A percentile compares a stretch with the other conserved stretches of the same genome.
These are phyloP conservation scores for Drosophila phalerata DNA, from an alignment of 2,888 invertebrate species.

Conservation along the genomic window DNA sequence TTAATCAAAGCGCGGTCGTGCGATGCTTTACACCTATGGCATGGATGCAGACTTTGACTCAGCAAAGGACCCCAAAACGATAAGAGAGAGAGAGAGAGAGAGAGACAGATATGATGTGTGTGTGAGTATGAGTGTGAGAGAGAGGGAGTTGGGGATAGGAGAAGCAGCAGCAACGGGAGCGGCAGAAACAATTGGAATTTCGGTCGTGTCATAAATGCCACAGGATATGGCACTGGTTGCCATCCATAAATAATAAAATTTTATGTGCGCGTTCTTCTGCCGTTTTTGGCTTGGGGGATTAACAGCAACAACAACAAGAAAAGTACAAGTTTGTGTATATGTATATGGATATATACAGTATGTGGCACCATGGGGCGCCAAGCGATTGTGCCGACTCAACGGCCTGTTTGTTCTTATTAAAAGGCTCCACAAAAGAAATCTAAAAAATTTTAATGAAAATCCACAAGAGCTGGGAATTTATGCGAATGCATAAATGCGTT, in stretches of 20 bases:
- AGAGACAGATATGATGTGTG: background rate
- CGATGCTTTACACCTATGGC: slow-evolving; percentile 70
- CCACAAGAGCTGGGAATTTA: slow-evolving; percentile 67
- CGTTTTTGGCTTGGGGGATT: slow-evolving; percentile 74
- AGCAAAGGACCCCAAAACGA: slow-evolving; percentile 22
- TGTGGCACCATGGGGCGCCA: slow-evolving; percentile 78
- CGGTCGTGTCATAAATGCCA: slow-evolving; percentile 80
- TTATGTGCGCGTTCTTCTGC: slow-evolving; percentile 62
- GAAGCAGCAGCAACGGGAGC: slow-evolving; percentile 37
- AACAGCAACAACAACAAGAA: slow-evolving; percentile 40
- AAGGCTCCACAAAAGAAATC: slow-evolving; percentile 46
- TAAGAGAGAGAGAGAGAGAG: slow-evolving; percentile 7
- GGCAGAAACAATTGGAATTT: slow-evolving; percentile 78
- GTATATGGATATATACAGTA: background rate
- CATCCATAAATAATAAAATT: slow-evolving; percentile 80
- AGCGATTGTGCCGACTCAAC: slow-evolving; percentile 81
- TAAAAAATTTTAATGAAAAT: slow-evolving; percentile 78
- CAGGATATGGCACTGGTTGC: slow-evolving; percentile 74
- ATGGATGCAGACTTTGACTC: slow-evolving; percentile 36
- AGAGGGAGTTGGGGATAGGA: slow-evolving; percentile 3
- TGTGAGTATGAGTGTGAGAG: background rate
- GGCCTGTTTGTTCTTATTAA: slow-evolving; percentile 81
- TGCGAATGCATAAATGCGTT: slow-evolving; percentile 46
- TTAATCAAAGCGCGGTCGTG: slow-evolving; percentile 81
- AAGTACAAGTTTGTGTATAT: slow-evolving; percentile 26